phyloP scores from a whole-genome alignment of 2,888 invertebrate genomes.

The Agrypnus murinus region DNA sequence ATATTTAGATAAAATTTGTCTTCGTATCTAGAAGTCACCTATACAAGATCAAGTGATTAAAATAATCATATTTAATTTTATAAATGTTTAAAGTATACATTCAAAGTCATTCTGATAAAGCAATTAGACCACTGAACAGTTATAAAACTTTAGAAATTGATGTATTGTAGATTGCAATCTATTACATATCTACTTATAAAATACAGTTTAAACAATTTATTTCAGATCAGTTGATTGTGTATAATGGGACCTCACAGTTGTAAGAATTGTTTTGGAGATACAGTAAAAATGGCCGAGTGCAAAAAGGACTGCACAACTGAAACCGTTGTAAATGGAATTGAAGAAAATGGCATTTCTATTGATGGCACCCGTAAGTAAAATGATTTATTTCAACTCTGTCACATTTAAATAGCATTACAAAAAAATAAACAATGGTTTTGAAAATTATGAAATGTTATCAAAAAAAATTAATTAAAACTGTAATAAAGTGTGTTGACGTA shows the following conservation, averaged over 20 bases:
- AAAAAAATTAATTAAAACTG: too few species aligned
- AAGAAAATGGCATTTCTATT: slow-evolving; percentile 50
- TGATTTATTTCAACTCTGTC: background rate
- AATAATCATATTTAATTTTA: background rate
- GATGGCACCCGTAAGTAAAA: slow-evolving; percentile 65
- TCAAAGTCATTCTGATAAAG: slow-evolving; percentile 13
- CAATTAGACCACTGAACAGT: too few species aligned
- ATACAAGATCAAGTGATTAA: slow-evolving; percentile 9
- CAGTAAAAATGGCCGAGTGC: slow-evolving; percentile 64
- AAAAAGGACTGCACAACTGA: slow-evolving; percentile 59
- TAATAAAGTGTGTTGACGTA: too few species aligned
- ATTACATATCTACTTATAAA: background rate
- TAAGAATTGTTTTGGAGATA: slow-evolving; percentile 71
- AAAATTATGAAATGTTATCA: too few species aligned
- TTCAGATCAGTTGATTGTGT: background rate
- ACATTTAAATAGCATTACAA: too few species aligned
- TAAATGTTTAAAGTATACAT: background rate
- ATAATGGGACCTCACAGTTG: slow-evolving; percentile 74
- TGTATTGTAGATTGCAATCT: too few species aligned
- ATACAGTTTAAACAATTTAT: background rate
- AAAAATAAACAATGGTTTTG: too few species aligned
- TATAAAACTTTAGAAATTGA: too few species aligned
- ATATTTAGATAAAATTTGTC: too few species aligned
- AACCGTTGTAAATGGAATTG: slow-evolving; percentile 58
- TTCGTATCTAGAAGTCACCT: slow-evolving; percentile 1